Base-by-base conservation (phyloP, 92 coral and sea anemone genomes). In the Porites lobata region DNA sequence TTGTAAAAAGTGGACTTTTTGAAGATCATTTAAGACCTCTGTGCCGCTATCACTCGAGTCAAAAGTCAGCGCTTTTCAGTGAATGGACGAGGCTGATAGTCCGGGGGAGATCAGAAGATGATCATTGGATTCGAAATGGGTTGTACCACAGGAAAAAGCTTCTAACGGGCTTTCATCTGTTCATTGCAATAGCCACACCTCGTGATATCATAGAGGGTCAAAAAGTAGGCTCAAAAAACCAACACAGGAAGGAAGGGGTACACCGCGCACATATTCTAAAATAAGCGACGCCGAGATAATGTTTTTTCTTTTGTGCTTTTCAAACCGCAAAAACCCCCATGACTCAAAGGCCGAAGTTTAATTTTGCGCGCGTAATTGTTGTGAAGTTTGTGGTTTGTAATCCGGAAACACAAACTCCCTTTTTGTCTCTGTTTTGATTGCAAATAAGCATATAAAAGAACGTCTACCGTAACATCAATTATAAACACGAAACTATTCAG, bases 361-460 rank as follows among this genome's bases (percentile, higher is more conserved):
- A 82, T 75, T 73, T 75, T 84, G 69, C 63, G 51, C 29, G 56
- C 22, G 4, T 51, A 21, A 50, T 73, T 24, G 62, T 20, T 84
- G 51, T 70, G 52, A 71, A 71, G 78, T 70, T 82, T 75, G 57
- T 61, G 81, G 80, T 75, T 65, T 5, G 21, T 9, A 84, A 64
- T 62, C 87, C 87, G 81, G 81, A 84, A 84, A 75, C 73, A 11
- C 1, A n/a, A 51, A 73, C 87, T 64, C 66, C 81, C 87, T 21
- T 67, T 63, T 20, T 50, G 72, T 74, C 74, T 74, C 72, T 84
- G 81, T 84, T 74, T 84, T 84, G 64, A 84, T 72, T 61, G 70
- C 62, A 84, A 84, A 62, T 72, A 70, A 54, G 71, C 22, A 18
- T 65, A 70, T 38, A 38, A 4, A 47, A 57, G 62, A 51, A 84